A percentile compares a stretch with the other conserved stretches of the same genome.
These are phyloP conservation scores for Stenichneumon culpator DNA, from an alignment of 2,888 invertebrate genomes.

Conservation along the genomic window DNA sequence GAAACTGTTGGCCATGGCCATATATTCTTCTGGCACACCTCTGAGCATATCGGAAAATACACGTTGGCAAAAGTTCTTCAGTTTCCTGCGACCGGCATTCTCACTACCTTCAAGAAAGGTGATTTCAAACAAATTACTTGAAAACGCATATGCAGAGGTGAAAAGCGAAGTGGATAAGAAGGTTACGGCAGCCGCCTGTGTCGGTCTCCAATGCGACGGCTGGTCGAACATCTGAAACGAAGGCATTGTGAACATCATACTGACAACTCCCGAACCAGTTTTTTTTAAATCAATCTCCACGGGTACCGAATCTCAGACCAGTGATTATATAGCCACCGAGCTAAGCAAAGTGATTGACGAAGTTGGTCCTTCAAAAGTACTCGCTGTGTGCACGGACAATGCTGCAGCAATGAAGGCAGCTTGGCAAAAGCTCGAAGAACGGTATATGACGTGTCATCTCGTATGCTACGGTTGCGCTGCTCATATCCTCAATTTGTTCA, in stretches of 20 bases:
- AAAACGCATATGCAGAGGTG: conserved; percentile 7
- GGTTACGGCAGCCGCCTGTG: neutral
- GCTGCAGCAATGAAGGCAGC: conserved; percentile 67
- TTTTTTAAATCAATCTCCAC: conserved; percentile 62
- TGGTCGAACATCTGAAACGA: conserved; percentile 67
- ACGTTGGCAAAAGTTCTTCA: conserved; percentile 15
- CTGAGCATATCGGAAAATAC: conserved; percentile 14
- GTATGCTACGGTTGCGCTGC: conserved; percentile 39
- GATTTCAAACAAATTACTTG: conserved; percentile 5
- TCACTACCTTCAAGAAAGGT: conserved; percentile 1
- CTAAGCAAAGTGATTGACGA: conserved; percentile 10
- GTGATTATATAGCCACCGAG: conserved; percentile 53
- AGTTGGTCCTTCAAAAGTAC: conserved; percentile 12
- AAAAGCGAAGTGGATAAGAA: conserved; percentile 13
- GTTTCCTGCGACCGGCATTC: conserved; percentile 19
- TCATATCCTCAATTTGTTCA: conserved; percentile 59
- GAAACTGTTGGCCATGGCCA: conserved; percentile 16
- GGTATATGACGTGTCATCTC: conserved; percentile 42
- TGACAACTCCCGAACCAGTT: conserved; percentile 64
- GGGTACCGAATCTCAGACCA: conserved; percentile 59
- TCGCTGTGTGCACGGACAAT: conserved; percentile 61
- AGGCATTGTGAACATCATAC: conserved; percentile 66
- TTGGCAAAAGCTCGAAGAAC: conserved; percentile 43
- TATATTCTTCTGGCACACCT: conserved; percentile 27
- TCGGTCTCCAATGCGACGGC: conserved; percentile 49